Conservation (phyloP, 2,888 invertebrate genomes). For the Frankliniella fusca region DNA sequence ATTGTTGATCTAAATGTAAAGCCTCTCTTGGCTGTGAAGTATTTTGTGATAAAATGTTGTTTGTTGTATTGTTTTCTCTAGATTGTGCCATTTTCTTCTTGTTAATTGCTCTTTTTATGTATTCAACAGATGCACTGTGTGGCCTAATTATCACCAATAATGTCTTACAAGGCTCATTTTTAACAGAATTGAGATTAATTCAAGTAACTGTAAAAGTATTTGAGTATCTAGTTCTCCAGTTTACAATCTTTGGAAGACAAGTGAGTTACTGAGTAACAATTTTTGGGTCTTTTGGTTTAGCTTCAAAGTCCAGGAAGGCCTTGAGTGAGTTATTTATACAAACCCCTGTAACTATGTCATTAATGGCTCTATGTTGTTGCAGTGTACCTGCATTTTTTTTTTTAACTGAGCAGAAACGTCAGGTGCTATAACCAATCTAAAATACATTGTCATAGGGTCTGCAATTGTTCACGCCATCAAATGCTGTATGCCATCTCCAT, state of each 20-base stretch:
- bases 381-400: too few relatives aligned
- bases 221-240: too few relatives aligned
- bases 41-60: conserved; percentile 16
- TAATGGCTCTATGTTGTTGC: too few relatives aligned
- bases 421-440: too few relatives aligned
- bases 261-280: too few relatives aligned
- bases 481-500: background rate
- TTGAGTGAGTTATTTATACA: too few relatives aligned
- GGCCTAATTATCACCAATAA: background rate
- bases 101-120: background rate
- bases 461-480: background rate
- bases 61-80: conserved; percentile 14
- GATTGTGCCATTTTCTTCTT: background rate
- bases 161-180: background rate
- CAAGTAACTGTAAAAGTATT: background rate
- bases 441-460: background rate
- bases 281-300: too few relatives aligned
- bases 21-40: conserved; percentile 22
- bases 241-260: too few relatives aligned
- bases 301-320: too few relatives aligned
- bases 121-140: background rate
- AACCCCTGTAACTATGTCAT: too few relatives aligned
- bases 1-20: background rate
- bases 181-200: background rate
- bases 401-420: too few relatives aligned